A percentile compares a stretch with the other conserved stretches of the same genome.
phyloP scores from a whole-genome alignment of 23 tunicate genomes.

The Botrylloides violaceus region DNA sequence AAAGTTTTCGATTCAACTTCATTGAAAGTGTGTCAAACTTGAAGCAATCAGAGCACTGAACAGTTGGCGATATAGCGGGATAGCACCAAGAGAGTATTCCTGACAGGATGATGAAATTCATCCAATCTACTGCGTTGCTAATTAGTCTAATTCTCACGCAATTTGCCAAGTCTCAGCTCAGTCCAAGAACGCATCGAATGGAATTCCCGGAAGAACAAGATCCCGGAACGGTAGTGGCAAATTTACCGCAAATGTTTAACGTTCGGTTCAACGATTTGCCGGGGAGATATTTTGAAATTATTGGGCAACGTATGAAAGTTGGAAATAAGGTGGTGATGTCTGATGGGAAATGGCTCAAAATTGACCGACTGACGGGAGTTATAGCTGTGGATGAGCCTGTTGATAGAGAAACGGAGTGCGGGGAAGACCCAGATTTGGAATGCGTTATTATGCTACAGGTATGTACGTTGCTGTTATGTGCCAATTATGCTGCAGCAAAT shows the following conservation, averaged over 20 bases:
- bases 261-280: background rate
- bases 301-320: constrained; percentile 25
- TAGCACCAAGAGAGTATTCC: no score
- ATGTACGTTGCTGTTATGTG: background rate
- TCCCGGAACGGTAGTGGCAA: constrained; percentile 18
- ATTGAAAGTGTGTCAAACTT: background rate
- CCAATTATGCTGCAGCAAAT: no score
- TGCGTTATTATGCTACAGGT: constrained; percentile 66
- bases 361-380: constrained; percentile 38
- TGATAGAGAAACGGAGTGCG: constrained; percentile 66
- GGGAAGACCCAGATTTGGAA: constrained; percentile 28
- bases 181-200: background rate
- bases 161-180: background rate
- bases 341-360: constrained; percentile 45
- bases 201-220: constrained; percentile 31
- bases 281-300: constrained; percentile 24
- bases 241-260: constrained; percentile 1
- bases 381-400: constrained; percentile 50
- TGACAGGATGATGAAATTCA: no score
- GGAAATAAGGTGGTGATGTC: constrained; percentile 26
- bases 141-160: background rate
- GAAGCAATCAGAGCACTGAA: no score
- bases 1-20: background rate
- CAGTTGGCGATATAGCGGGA: no score
- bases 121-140: no score